A percentile compares a stretch with the other conserved stretches of the same genome.
Conservation (phyloP, 2,797 vertebrate species). For the Urocyon cinereoargenteus region DNA sequence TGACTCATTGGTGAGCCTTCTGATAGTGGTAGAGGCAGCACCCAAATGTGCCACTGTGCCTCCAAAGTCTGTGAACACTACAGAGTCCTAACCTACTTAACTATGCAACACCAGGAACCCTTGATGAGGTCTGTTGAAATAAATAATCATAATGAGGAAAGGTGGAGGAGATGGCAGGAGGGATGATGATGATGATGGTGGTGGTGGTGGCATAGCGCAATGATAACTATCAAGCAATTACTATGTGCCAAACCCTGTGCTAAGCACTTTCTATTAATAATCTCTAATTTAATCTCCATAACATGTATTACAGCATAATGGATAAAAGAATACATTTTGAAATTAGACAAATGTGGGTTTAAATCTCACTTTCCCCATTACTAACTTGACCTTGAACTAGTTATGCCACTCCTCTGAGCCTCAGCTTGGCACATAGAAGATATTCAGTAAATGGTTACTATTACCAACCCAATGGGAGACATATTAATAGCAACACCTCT, state of each 20-base stretch:
- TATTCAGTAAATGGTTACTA: neutral
- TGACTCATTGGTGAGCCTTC: neutral
- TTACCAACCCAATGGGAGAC: neutral
- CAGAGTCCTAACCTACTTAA: neutral
- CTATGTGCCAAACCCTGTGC: too few relatives aligned
- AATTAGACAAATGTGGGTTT: neutral
- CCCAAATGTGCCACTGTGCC: neutral
- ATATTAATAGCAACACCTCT: neutral
- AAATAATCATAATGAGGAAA: neutral
- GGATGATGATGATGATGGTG: neutral
- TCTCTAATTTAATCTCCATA: neutral
- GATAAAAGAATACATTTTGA: neutral
- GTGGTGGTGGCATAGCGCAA: fast-evolving
- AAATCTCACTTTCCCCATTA: neutral
- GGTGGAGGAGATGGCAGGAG: neutral
- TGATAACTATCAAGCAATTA: neutral
- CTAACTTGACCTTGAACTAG: slow-evolving; percentile 21
- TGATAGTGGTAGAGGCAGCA: neutral
- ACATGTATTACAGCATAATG: neutral
- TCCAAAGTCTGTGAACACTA: neutral
- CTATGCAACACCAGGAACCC: neutral
- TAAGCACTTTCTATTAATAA: neutral
- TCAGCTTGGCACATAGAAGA: neutral
- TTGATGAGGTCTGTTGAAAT: neutral
- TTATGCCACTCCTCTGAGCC: neutral